phyloP scores from a whole-genome alignment of 2,888 invertebrate genomes.

The Idaea biselata region DNA sequence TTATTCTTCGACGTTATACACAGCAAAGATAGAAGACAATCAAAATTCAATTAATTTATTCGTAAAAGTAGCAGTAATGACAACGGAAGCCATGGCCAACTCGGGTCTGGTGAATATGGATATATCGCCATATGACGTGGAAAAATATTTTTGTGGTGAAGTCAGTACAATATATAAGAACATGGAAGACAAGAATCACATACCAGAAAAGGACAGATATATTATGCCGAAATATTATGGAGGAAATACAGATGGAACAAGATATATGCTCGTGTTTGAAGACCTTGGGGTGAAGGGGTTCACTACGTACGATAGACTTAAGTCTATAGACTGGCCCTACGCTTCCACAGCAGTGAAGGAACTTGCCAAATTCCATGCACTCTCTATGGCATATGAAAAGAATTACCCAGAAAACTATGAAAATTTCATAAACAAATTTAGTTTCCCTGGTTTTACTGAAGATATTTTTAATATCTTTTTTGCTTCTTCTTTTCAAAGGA shows the following conservation, averaged over 20 bases:
- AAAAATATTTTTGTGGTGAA: background rate
- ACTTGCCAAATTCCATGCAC: slow-evolving; percentile 54
- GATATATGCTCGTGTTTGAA: slow-evolving; percentile 49
- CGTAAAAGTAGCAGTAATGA: slow-evolving; percentile 5
- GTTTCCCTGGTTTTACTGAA: slow-evolving; percentile 17
- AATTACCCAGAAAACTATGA: slow-evolving; percentile 43
- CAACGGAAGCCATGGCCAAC: background rate
- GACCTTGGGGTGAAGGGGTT: slow-evolving; percentile 43
- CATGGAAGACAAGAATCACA: slow-evolving; percentile 33
- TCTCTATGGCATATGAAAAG: slow-evolving; percentile 49
- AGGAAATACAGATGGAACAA: slow-evolving; percentile 22
- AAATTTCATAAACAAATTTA: background rate
- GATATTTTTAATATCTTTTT: background rate
- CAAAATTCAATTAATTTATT: slow-evolving; percentile 1
- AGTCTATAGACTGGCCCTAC: slow-evolving; percentile 45
- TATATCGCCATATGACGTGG: background rate
- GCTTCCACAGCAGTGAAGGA: slow-evolving; percentile 34
- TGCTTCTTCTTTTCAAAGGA: slow-evolving; percentile 6
- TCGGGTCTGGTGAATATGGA: background rate
- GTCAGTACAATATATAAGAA: slow-evolving; percentile 2
- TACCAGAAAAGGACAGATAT: slow-evolving; percentile 35
- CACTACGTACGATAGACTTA: slow-evolving; percentile 33
- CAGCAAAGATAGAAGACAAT: background rate
- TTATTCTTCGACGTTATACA: slow-evolving; percentile 2
- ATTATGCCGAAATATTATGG: slow-evolving; percentile 42